Base-by-base conservation (phyloP, 2,113 vertebrate species). In the Muntiacus reevesi region DNA sequence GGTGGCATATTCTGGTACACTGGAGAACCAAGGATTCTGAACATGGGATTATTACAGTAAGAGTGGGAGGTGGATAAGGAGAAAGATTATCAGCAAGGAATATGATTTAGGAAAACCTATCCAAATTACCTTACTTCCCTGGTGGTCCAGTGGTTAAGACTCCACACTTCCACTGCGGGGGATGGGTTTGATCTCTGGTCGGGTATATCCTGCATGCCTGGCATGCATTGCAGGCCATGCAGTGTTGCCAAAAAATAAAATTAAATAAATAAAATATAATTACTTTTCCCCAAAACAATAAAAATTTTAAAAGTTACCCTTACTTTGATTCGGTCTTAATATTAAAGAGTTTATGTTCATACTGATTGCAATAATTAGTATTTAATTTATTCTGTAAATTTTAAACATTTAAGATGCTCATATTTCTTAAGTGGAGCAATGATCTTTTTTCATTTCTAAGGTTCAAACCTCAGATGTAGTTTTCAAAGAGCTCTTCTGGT, bases 301-400 rank as follows among this genome's bases (percentile, higher is more conserved):
- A 74, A 40, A 74, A 74, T 74, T 74, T 0, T 2, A 40, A 16
- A 74, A 87, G 36, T 64, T 91, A 96, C 60, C 40, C 54, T 62
- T 79, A 28, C 15, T 91, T 93, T 90, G 89, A 21, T 64, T 87
- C 87, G 59, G 8, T 87, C 74, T 93, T 81, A 47, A 25, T 59
- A 47, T 40, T 60, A 90, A 54, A 54, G 47, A 62, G 52, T 74
- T 87, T 71, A 50, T 74, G 10, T 62, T 93, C 9, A 17, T 78
- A 52, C 40, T 57, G 55, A 78, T 91, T 7, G 43, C 30, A 94
- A 23, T 36, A 86, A 59, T 93, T 55, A 71, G 40, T 50, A 64
- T 67, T 83, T 82, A 36, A 97, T 50, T 78, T 94, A 89, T 94
- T 86, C 88, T 95, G 52, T 23, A 89, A 85, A 85, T 81, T 64